Conservation (phyloP, 2,888 invertebrate genomes). For the Pinctada fucata region DNA sequence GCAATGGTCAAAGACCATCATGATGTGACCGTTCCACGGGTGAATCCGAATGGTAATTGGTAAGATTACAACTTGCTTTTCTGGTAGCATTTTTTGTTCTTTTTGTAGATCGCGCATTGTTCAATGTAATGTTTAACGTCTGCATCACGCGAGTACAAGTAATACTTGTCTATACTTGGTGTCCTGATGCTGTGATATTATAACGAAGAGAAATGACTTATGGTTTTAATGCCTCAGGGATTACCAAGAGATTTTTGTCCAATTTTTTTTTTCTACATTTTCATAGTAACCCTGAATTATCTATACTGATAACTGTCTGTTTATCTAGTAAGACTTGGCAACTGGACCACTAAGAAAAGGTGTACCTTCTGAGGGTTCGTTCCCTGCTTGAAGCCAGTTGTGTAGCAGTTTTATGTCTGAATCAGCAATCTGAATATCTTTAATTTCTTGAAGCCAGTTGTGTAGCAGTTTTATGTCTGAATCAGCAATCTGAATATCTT, state of each 20-base stretch:
- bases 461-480: conserved; percentile 5
- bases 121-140: conserved; percentile 27
- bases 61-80: conserved; percentile 28
- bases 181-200: conserved; percentile 34
- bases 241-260: conserved; percentile 12
- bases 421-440: not conserved
- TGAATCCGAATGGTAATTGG: conserved; percentile 88
- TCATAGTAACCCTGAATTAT: not conserved
- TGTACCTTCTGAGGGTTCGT: not conserved
- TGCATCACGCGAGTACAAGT: conserved; percentile 30
- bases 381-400: not conserved
- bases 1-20: conserved; percentile 39
- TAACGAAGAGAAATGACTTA: conserved; percentile 30
- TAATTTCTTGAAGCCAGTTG: not conserved
- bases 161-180: conserved; percentile 39
- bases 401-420: conserved; percentile 5
- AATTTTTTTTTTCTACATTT: not conserved
- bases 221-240: conserved; percentile 23
- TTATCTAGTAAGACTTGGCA: conserved; percentile 14
- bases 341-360: conserved; percentile 4
- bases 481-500: not conserved
- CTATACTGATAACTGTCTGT: conserved; percentile 7
- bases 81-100: conserved; percentile 30
- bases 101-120: conserved; percentile 29
- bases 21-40: conserved; percentile 43